Evolutionary conservation across 1,140 invertebrate genomes (phyloP), one percentile per base, ranked within the genome.

Genomic region (Littorina saxatilis): DNA sequence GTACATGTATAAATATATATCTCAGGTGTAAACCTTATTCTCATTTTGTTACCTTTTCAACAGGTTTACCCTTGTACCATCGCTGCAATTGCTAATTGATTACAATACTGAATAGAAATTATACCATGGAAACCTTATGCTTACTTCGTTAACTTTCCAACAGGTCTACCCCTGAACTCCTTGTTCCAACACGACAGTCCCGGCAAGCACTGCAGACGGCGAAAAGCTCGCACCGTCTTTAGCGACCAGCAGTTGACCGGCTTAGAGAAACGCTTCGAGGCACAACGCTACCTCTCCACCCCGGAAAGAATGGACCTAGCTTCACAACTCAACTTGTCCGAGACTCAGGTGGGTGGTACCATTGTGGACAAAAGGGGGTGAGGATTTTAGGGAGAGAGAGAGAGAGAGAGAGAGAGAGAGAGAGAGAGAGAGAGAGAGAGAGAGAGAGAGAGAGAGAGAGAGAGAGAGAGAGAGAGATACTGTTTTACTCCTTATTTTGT

Each of bases 141-240:
- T n/a, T n/a, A n/a, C n/a, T n/a, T 29, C 58, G 13, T 32, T 72
- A 35, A 55, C 27, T 32, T 61, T 68, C 76, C 86, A 87, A 0
- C 89, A 96, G 96, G 95, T 40, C 93, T 96, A 35, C 95, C 95
- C 0, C 95, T 96, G 86, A 95, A 95, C 80, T 94, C 95, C 0
- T 89, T 96, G 43, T 96, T 96, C 92, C 94, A 95, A 40, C 90
- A 91, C 63, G 96, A 93, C 81, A 89, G 88, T 32, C 91, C 96
- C 0, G 93, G 96, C 50, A 97, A 98, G 91, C 96, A 98, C 87
- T 98, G 97, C 92, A 94, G 98, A 13, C 94, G 98, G 88, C 94
- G 98, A 85, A 99, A 99, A 94, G 98, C 98, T 0, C 94, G 99
- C 72, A 99, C 99, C 0, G 99, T 99, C 1, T 99, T 99, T 93